These are phyloP conservation scores for Criorhina ranunculi DNA, from an alignment of 2,888 invertebrate species.

Conservation along the genomic window DNA sequence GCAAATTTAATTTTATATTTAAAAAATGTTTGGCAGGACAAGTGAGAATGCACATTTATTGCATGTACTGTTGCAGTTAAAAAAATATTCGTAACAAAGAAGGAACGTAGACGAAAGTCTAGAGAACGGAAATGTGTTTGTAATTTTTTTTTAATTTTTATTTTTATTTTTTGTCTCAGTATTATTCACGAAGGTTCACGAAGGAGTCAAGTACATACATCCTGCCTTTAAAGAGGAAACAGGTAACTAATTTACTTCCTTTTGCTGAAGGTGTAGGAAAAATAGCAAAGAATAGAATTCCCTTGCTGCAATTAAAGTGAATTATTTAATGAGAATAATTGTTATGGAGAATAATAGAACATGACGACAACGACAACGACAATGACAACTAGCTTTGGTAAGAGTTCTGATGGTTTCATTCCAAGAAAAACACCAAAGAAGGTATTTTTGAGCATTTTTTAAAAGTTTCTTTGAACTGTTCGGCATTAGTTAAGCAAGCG, in stretches of 20 bases:
- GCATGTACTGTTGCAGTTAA: neutral
- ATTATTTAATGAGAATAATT: constrained; percentile 69
- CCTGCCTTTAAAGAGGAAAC: constrained; percentile 45
- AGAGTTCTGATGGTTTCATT: constrained; percentile 2
- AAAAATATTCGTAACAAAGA: constrained; percentile 14
- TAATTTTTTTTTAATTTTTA: neutral
- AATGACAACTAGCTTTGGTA: neutral
- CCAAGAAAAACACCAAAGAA: neutral
- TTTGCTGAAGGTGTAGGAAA: constrained; percentile 41
- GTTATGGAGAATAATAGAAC: constrained; percentile 37
- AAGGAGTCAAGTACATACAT: constrained; percentile 52
- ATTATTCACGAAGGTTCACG: constrained; percentile 23
- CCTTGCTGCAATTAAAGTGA: constrained; percentile 56
- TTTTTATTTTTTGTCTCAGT: neutral
- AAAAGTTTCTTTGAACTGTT: neutral
- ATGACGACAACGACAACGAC: neutral
- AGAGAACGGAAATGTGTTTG: constrained; percentile 7
- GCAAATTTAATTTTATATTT: constrained; percentile 18
- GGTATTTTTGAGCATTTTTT: neutral
- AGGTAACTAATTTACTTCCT: constrained; percentile 55
- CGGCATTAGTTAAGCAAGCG: neutral
- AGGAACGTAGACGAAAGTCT: constrained; percentile 6
- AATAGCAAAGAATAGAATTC: constrained; percentile 25
- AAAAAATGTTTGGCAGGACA: neutral
- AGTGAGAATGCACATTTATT: constrained; percentile 15